Conservation (phyloP, 2,888 invertebrate species). For the Drosophila leonis region DNA sequence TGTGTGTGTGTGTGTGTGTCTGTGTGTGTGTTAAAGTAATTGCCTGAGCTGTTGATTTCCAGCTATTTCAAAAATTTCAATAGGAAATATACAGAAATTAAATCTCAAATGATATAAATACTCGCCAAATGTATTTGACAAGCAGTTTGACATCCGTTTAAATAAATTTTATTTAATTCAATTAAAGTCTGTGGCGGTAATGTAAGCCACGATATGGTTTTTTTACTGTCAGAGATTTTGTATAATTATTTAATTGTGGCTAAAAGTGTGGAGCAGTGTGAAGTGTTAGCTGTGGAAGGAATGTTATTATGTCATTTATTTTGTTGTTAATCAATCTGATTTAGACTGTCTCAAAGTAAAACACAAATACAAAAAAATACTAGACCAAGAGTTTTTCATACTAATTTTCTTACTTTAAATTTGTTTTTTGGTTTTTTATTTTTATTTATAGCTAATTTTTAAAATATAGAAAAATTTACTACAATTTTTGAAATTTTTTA, state of each 20-base stretch:
- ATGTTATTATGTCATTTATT: no score
- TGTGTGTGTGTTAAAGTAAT: slow-evolving; percentile 36
- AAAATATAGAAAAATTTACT: no score
- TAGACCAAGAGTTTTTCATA: neutral
- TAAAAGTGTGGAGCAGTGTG: no score
- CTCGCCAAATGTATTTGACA: neutral
- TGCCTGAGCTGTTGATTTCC: slow-evolving; percentile 39
- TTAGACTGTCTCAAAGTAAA: no score
- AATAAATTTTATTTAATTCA: neutral
- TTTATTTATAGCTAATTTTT: neutral
- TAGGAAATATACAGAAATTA: slow-evolving; percentile 30
- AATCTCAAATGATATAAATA: slow-evolving; percentile 1
- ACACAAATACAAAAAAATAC: no score
- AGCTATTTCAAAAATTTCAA: slow-evolving; percentile 42
- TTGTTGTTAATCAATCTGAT: no score
- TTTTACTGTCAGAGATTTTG: neutral
- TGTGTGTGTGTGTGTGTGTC: slow-evolving; percentile 2
- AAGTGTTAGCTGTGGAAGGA: no score
- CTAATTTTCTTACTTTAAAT: neutral
- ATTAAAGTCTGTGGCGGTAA: neutral
- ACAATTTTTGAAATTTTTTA: neutral
- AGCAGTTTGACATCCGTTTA: slow-evolving; percentile 1
- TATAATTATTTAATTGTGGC: neutral
- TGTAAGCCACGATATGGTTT: neutral
- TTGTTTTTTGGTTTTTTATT: neutral